These are phyloP conservation scores for Stichodactyla mertensii DNA, from an alignment of 64 coral and sea anemone species.

Conservation along the genomic window DNA sequence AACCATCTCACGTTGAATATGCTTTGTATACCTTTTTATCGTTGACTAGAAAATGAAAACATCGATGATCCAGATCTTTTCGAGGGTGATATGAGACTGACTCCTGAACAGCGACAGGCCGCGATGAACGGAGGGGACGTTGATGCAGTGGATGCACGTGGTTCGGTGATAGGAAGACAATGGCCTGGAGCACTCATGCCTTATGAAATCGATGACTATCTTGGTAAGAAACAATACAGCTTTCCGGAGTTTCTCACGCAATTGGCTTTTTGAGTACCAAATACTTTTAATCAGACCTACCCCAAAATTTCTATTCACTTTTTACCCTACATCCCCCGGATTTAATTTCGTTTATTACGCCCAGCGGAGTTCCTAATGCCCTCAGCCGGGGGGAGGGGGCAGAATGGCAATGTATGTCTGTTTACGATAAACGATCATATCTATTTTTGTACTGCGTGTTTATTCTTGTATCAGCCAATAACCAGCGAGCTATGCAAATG, in stretches of 20 bases:
- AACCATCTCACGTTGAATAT: background rate
- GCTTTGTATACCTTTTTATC: background rate
- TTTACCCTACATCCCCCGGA: too few species aligned
- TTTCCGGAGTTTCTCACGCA: too few species aligned
- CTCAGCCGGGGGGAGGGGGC: too few species aligned
- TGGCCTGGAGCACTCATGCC: constrained; percentile 29
- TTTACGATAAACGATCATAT: too few species aligned
- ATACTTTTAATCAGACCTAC: background rate
- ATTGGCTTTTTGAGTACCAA: too few species aligned
- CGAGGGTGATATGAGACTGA: constrained; percentile 39
- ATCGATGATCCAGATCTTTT: constrained; percentile 21
- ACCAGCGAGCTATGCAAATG: constrained; percentile 11
- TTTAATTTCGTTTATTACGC: too few species aligned
- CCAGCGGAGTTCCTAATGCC: too few species aligned
- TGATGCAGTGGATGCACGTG: constrained; percentile 8
- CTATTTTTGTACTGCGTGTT: background rate
- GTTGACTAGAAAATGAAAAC: background rate
- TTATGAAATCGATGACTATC: constrained; percentile 16
- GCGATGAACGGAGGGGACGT: constrained; percentile 13
- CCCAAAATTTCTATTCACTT: too few species aligned
- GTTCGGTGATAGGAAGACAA: background rate
- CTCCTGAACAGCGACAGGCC: constrained; percentile 2
- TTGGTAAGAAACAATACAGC: background rate
- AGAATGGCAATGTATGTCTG: too few species aligned
- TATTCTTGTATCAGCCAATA: constrained; percentile 1